These are phyloP conservation scores for Phainopepla nitens DNA, from an alignment of 2,113 vertebrate species.

Conservation along the genomic window DNA sequence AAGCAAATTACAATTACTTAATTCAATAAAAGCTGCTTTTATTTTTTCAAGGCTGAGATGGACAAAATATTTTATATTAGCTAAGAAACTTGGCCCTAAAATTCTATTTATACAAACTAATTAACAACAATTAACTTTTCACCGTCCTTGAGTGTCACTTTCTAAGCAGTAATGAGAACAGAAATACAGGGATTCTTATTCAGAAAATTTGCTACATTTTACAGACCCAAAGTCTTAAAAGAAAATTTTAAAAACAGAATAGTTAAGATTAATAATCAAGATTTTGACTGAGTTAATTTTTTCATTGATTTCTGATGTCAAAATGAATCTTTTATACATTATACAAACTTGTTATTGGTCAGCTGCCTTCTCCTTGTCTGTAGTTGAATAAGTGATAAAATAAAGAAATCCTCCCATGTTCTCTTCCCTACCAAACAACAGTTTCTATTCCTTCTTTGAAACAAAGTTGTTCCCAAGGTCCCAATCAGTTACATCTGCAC, in stretches of 20 bases:
- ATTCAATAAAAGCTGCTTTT: neutral
- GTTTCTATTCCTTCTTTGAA: neutral
- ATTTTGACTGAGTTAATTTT: neutral
- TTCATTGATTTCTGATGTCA: neutral
- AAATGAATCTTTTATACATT: neutral
- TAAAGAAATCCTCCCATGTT: neutral
- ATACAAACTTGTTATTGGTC: neutral
- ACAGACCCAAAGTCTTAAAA: neutral
- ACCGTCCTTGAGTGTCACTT: neutral
- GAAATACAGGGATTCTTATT: neutral
- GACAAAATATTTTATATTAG: neutral
- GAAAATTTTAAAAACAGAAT: neutral
- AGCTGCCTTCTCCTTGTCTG: neutral
- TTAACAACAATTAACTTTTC: neutral
- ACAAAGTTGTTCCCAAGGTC: neutral
- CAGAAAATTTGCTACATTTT: neutral
- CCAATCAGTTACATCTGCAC: neutral
- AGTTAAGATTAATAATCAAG: neutral
- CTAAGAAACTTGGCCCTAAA: neutral
- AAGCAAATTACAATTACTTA: neutral
- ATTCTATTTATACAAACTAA: neutral
- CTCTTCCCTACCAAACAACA: neutral
- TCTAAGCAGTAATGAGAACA: neutral
- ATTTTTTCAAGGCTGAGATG: neutral
- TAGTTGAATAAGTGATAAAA: neutral